A percentile compares a stretch with the other conserved stretches of the same genome.
phyloP scores from a whole-genome alignment of 1,140 invertebrate genomes.

The Eueides isabella region DNA sequence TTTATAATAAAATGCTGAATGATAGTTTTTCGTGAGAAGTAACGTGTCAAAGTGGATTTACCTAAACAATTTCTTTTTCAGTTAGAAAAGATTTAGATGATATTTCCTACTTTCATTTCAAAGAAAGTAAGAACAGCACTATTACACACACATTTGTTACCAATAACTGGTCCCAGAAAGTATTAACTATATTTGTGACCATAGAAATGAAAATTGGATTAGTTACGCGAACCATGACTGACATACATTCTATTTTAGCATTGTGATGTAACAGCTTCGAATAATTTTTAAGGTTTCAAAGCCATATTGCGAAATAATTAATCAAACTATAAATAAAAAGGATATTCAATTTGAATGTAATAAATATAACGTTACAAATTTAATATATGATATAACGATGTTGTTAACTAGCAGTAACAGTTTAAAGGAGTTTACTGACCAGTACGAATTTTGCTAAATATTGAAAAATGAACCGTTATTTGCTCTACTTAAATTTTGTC shows the following conservation, averaged over 20 bases:
- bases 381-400: no score
- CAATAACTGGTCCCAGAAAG: neutral
- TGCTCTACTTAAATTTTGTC: slow-evolving; percentile 1
- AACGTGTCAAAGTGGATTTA: no score
- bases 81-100: no score
- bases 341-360: neutral
- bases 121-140: neutral
- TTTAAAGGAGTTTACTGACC: no score
- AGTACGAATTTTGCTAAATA: neutral
- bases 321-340: slow-evolving; percentile 4
- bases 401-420: no score
- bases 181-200: neutral
- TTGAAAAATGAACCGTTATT: neutral
- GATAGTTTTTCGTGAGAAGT: no score
- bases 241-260: slow-evolving; percentile 13
- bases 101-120: neutral
- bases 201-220: slow-evolving; percentile 1
- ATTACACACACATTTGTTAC: no score
- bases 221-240: slow-evolving; percentile 5
- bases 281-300: slow-evolving; percentile 7
- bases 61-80: no score
- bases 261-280: slow-evolving; percentile 6
- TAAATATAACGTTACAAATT: neutral
- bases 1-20: no score
- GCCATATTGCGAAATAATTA: slow-evolving; percentile 4